Base-by-base conservation (phyloP, 2,797 vertebrate species). In the Tangara arthus region DNA sequence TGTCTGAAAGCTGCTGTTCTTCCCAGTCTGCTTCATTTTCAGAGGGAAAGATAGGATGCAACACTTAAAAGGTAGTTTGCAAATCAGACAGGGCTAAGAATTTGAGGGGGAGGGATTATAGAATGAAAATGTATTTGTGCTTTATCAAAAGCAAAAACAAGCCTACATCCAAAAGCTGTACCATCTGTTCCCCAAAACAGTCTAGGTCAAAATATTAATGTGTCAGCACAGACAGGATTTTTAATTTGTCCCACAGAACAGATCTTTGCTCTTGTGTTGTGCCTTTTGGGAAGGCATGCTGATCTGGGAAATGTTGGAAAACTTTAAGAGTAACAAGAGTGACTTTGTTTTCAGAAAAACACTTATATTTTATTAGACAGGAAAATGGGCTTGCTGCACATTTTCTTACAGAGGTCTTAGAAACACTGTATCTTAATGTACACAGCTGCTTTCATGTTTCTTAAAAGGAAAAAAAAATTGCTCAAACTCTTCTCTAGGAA, bases 81-180 rank as follows among this genome's bases (percentile, higher is more conserved):
- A 81, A 92, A 83, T 47, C 49, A 42, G 57, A 84, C 21, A 88
- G 27, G 21, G 17, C 47, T 72, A 79, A 57, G 39, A 83, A 64
- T 83, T 34, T 41, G 35, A 93, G 23, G 70, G 32, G 41, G 26
- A 82, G 22, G 5, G 13, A 70, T 64, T 63, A 66, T 3, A 47
- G 35, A 1, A 0, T 49, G 32, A 80, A 93, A 87, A 93, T 26
- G 1, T 41, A 77, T 56, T 73, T 75, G 32, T 56, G 49, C 15
- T 91, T 82, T 81, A 82, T 22, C 15, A 93, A 82, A 85, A 89
- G 35, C 28, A 93, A 82, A 84, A 82, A 27, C 34, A 87, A 87
- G 69, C 46, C 52, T 34, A 55, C 55, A 30, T 61, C 26, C 4
- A 14, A 92, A 47, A 95, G 35, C 44, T 79, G 46, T 34, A 41